Evolutionary conservation across 2,888 invertebrate genomes (phyloP), one percentile per base, ranked within the genome.

Genomic region (Acronicta leporina): DNA sequence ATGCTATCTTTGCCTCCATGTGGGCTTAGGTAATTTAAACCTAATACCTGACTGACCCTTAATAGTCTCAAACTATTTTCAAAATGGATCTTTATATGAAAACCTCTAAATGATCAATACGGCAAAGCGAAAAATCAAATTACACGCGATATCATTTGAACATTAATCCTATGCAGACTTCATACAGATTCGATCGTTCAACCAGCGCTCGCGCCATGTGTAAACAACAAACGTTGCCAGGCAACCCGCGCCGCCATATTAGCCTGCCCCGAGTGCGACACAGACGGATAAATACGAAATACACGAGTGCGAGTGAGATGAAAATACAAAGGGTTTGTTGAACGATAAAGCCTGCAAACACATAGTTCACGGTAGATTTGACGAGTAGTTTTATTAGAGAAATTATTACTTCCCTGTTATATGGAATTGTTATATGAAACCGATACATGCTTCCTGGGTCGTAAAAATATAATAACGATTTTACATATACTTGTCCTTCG

Each of bases 281-380:
- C 70, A 61, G 73, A 71, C 62, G 45, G 47, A 51, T 6, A 55
- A 53, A 77, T 20, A 20, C 6, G 25, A 7, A 1, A 7, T 8
- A 15, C 15, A 13, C 8, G 16, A 20, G 79, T 42, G 57, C 6
- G 76, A 85, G 61, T 25, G 79, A 72, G 81, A 76, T 43, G 41
- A 57, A 33, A 38, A 41, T 46, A 69, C 53, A 63, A 63, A 78
- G 74, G 79, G 82, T 82, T 85, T 80, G 81, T 82, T 87, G 88
- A 82, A 87, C 92, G 91, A 92, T 92, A 91, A 89, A 89, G 86
- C 78, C 82, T 84, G 84, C 80, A 84, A 57, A 81, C 83, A 82
- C 84, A 83, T 70, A 71, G 76, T 73, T 82, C 87, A 85, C 80
- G 88, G 81, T 82, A 71, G 74, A 83, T 79, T 83, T 81, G 76